phyloP scores from a whole-genome alignment of 2,888 invertebrate genomes.

The Heliconius ismenius region DNA sequence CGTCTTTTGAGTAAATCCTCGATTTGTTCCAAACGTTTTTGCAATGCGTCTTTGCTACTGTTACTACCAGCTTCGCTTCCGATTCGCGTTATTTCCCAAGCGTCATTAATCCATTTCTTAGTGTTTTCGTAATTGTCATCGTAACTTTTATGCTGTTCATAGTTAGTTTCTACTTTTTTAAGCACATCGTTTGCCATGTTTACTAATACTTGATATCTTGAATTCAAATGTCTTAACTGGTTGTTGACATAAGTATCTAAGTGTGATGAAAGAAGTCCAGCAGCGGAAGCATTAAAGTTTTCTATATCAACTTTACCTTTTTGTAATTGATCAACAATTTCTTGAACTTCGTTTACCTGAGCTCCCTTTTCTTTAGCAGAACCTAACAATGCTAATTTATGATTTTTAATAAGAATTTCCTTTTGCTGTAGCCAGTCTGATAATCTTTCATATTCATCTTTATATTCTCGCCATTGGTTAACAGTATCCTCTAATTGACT shows the following conservation, averaged over 20 bases:
- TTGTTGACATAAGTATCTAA: slow-evolving; percentile 93
- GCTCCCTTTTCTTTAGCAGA: slow-evolving; percentile 91
- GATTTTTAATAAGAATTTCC: slow-evolving; percentile 94
- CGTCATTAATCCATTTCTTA: slow-evolving; percentile 92
- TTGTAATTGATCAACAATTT: slow-evolving; percentile 87
- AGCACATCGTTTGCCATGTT: slow-evolving; percentile 94
- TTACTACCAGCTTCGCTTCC: slow-evolving; percentile 90
- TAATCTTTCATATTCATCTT: slow-evolving; percentile 94
- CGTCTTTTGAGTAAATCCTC: slow-evolving; percentile 90
- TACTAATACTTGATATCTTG: slow-evolving; percentile 92
- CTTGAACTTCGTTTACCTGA: slow-evolving; percentile 91
- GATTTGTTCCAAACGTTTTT: slow-evolving; percentile 88
- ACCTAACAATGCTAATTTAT: slow-evolving; percentile 90
- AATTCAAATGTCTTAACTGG: slow-evolving; percentile 92
- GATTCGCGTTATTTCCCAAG: slow-evolving; percentile 90
- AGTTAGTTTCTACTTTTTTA: slow-evolving; percentile 94
- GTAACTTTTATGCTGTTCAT: slow-evolving; percentile 92
- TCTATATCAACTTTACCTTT: slow-evolving; percentile 92
- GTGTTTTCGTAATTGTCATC: slow-evolving; percentile 88
- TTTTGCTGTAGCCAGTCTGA: slow-evolving; percentile 97
- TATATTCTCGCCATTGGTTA: slow-evolving; percentile 93
- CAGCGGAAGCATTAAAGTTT: slow-evolving; percentile 89
- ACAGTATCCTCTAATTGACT: slow-evolving; percentile 91
- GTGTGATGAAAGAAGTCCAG: slow-evolving; percentile 89
- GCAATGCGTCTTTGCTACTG: slow-evolving; percentile 91